These are phyloP conservation scores for Protonemura montana DNA, from an alignment of 2,888 invertebrate genomes.

Conservation along the genomic window DNA sequence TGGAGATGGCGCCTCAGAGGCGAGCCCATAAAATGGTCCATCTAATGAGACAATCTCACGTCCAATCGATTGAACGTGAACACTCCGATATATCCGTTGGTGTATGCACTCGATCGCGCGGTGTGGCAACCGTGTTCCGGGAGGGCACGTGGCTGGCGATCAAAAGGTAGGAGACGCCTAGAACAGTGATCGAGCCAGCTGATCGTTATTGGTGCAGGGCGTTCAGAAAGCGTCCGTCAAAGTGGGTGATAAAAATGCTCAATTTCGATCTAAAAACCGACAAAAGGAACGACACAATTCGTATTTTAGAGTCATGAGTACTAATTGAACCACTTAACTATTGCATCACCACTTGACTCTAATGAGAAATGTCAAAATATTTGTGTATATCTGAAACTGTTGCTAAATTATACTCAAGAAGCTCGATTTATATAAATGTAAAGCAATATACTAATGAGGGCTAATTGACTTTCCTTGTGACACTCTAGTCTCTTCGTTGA, in stretches of 20 bases:
- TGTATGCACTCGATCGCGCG: not conserved
- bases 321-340: constrained; percentile 36
- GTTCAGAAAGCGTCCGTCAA: not conserved
- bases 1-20: not conserved
- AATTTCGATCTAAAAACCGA: not conserved
- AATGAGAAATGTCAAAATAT: constrained; percentile 21
- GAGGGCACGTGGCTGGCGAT: not conserved
- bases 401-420: not conserved
- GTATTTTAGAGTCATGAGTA: not conserved
- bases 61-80: not conserved
- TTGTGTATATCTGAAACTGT: not conserved
- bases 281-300: not conserved
- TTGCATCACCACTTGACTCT: constrained; percentile 29
- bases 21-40: not conserved
- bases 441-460: not conserved
- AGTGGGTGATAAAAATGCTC: not conserved
- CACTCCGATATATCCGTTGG: not conserved
- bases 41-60: constrained; percentile 4
- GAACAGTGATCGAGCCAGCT: not conserved
- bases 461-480: not conserved
- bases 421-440: not conserved
- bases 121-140: not conserved
- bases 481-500: not conserved
- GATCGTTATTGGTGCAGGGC: not conserved
- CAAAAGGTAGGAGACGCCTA: not conserved